Percentiles rank a stretch among this genome's conserved stretches.
Conservation (phyloP, 2,888 invertebrate species). For the Colletes collaris region DNA sequence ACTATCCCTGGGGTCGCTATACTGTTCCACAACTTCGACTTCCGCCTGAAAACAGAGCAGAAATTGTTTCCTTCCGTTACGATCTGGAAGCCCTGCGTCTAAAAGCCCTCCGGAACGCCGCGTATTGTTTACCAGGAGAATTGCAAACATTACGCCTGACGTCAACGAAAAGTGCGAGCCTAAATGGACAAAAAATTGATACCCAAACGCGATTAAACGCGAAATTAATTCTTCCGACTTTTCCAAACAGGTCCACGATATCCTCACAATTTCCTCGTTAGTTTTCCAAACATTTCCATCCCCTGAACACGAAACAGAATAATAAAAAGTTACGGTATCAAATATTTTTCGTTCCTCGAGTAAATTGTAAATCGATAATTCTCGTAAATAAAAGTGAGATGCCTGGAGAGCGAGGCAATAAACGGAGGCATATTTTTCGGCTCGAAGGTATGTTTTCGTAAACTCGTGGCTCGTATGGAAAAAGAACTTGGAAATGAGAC, state of each 20-base stretch:
- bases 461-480: neutral
- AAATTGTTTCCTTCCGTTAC: constrained; percentile 57
- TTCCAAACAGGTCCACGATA: neutral
- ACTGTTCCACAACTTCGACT: constrained; percentile 90
- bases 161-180: neutral
- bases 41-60: constrained; percentile 79
- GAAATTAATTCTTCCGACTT: constrained; percentile 8
- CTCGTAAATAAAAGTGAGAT: no score
- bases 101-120: constrained; percentile 8
- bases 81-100: constrained; percentile 4
- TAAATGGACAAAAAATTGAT: constrained; percentile 2
- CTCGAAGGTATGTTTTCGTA: constrained; percentile 19
- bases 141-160: constrained; percentile 6
- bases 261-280: no score
- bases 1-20: constrained; percentile 90
- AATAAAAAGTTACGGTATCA: no score
- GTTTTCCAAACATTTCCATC: no score
- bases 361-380: no score
- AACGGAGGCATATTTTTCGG: neutral
- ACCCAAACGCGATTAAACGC: constrained; percentile 20
- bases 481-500: constrained; percentile 13
- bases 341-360: neutral
- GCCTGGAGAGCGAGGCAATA: no score
- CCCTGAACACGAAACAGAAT: no score
- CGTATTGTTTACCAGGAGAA: constrained; percentile 1